These are phyloP conservation scores for Microplitis demolitor DNA, from an alignment of 1,140 invertebrate species.

Conservation along the genomic window DNA sequence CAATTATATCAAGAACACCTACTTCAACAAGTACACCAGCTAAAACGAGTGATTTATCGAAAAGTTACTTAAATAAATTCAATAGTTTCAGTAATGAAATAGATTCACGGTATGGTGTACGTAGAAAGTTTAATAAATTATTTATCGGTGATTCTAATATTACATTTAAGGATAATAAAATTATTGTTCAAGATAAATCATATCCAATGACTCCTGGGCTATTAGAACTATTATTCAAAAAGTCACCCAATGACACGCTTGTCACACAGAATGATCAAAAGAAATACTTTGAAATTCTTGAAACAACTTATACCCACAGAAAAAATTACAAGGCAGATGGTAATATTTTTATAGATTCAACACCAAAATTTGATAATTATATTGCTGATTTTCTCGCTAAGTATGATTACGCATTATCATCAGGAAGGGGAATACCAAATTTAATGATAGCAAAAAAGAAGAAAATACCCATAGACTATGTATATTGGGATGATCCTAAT, in stretches of 20 bases:
- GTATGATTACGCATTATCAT: not conserved
- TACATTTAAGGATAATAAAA: not conserved
- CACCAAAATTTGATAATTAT: not conserved
- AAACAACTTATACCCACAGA: slow-evolving; percentile 2
- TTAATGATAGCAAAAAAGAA: not conserved
- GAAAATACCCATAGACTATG: not conserved
- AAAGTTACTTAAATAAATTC: too few species aligned
- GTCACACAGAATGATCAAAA: not conserved
- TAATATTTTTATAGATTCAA: not conserved
- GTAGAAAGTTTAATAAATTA: too few species aligned
- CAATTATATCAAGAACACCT: too few species aligned
- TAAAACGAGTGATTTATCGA: too few species aligned
- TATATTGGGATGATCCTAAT: slow-evolving; percentile 11
- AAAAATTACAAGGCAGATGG: not conserved
- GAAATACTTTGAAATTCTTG: slow-evolving; percentile 7
- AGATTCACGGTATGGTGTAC: too few species aligned
- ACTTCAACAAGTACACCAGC: too few species aligned
- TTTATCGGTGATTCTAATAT: slow-evolving; percentile 10
- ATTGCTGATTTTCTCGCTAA: not conserved
- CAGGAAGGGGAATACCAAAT: not conserved
- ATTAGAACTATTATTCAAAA: slow-evolving; percentile 5
- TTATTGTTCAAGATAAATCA: too few species aligned
- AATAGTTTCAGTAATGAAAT: too few species aligned
- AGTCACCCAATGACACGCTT: not conserved
- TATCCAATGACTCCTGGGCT: not conserved